A percentile compares a stretch with the other conserved stretches of the same genome.
Conservation (phyloP, 2,113 vertebrate species). For the Rhinolophus ferrumequinum region DNA sequence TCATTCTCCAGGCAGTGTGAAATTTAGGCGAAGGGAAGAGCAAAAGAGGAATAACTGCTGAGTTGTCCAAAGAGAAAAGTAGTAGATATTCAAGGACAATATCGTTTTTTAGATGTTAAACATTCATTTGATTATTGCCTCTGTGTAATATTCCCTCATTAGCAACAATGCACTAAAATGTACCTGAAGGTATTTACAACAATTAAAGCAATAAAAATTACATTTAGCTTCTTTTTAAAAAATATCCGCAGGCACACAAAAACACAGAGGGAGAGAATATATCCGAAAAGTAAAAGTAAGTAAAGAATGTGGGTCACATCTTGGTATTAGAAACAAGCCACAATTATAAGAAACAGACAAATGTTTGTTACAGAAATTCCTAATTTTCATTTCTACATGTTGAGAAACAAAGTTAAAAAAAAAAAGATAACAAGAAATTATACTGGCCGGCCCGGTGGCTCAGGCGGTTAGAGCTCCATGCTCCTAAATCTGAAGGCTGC, state of each 20-base stretch:
- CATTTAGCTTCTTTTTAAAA: neutral
- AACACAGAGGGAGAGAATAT: neutral
- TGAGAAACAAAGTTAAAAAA: neutral
- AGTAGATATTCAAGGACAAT: neutral
- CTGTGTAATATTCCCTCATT: neutral
- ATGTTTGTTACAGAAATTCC: neutral
- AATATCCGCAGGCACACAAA: neutral
- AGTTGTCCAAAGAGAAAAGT: neutral
- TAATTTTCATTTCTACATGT: neutral
- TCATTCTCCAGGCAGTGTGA: neutral
- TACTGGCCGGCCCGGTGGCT: too few relatives aligned
- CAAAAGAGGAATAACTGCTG: neutral
- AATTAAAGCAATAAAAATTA: neutral
- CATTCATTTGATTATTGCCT: neutral
- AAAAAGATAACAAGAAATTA: too few relatives aligned
- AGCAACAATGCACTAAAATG: neutral
- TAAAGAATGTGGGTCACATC: neutral
- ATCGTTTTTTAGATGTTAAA: neutral
- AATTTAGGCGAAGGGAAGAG: neutral
- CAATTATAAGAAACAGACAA: neutral
- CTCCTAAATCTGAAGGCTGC: too few relatives aligned
- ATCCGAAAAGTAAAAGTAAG: neutral
- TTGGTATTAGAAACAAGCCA: neutral
- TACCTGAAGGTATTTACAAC: neutral
- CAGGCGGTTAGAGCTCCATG: too few relatives aligned